Evolutionary conservation across 2,797 vertebrate genomes (phyloP).

Genomic region (Muscicapa striata): DNA sequence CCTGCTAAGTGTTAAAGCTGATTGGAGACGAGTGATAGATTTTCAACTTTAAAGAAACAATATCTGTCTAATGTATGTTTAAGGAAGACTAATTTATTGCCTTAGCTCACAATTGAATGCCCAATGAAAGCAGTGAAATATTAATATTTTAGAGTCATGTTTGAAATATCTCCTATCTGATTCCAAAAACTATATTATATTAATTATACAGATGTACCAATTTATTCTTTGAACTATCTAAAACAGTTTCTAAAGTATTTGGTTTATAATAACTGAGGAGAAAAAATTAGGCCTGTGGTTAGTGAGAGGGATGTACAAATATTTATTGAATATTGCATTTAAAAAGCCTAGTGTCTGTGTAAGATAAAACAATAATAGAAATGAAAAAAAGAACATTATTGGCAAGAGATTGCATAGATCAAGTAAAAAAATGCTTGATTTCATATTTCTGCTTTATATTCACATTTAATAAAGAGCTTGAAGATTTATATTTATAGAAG

Average conservation of each 20-base stretch:
- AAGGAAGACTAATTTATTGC: slow-evolving; percentile 11
- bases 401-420: not conserved
- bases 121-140: not conserved
- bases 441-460: not conserved
- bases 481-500: not conserved
- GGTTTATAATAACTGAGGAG: not conserved
- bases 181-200: not conserved
- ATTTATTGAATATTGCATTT: not conserved
- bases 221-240: slow-evolving; percentile 1
- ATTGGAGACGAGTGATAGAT: not conserved
- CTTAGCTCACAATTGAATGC: not conserved
- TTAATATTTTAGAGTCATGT: slow-evolving; percentile 13
- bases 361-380: not conserved
- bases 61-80: slow-evolving; percentile 1
- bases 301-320: not conserved
- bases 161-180: not conserved
- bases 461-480: not conserved
- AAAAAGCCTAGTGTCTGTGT: not conserved
- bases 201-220: not conserved
- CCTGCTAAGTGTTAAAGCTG: not conserved
- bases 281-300: not conserved
- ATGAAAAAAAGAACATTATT: not conserved
- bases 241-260: not conserved
- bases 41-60: slow-evolving; percentile 37
- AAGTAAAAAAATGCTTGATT: not conserved